Conservation (phyloP, 1,140 invertebrate genomes). For the Rhopalosiphum maidis region DNA sequence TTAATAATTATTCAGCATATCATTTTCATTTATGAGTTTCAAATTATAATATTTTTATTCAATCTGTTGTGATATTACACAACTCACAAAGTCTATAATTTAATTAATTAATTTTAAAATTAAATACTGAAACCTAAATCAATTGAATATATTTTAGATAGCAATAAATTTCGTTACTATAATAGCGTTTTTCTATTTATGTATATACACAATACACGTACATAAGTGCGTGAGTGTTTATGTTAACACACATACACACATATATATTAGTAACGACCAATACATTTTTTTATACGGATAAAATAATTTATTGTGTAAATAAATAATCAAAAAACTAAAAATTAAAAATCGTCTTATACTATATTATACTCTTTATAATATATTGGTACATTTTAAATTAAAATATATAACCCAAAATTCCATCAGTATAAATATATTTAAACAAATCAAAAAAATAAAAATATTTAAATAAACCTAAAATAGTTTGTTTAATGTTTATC, state of each 20-base stretch:
- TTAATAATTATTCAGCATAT: background rate
- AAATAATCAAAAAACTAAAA: background rate
- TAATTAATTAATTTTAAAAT: background rate
- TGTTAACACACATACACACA: background rate
- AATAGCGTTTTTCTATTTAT: background rate
- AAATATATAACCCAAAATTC: background rate
- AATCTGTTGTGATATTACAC: background rate
- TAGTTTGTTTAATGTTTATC: background rate
- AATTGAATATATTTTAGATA: background rate
- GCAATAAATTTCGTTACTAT: background rate
- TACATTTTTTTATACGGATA: background rate
- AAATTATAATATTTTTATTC: background rate
- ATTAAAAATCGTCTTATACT: background rate
- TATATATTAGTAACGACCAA: background rate
- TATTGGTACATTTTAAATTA: background rate
- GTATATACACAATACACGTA: background rate
- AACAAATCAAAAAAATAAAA: background rate
- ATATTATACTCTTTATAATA: background rate
- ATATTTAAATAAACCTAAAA: background rate
- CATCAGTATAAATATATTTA: background rate
- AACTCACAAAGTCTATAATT: background rate
- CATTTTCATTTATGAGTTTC: background rate
- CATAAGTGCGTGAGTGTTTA: background rate
- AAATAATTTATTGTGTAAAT: background rate
- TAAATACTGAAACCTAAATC: background rate